Evolutionary conservation across 1,140 invertebrate species (phyloP), one percentile per base, ranked within the genome.

Genomic region (Bombus confusus): DNA sequence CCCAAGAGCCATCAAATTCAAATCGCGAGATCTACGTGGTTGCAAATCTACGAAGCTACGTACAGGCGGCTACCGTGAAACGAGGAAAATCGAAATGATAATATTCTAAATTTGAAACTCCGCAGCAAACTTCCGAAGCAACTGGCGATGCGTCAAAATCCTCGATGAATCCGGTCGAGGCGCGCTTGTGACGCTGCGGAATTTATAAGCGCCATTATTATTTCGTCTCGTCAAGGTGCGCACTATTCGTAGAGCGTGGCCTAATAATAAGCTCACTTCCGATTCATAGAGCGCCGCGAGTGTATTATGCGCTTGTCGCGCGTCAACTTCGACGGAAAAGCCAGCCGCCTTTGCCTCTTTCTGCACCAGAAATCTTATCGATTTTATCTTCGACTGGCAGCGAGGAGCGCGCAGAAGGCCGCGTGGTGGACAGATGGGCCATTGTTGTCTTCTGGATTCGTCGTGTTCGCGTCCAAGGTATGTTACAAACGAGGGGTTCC

Each of bases 241-340:
- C 4, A 64, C 83, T 86, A 79, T 87, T 85, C 82, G 86, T 76
- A 85, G 83, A 87, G 57, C 39, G 37, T 64, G 59, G 83, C 79
- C 85, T 86, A 86, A 86, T 83, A 86, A 86, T 86, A 86, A 73
- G 62, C 80, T 39, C 62, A 86, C 85, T 86, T 86, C 85, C 85
- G 85, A 86, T 59, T 69, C 77, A 77, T 37, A 80, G 57, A 68
- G 25, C 59, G 75, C 28, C 59, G 28, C 71, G 64, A 31, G 52
- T 22, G 57, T 80, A 73, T 80, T 57, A 39, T 73, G 68, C 43
- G n/a, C n/a, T 64, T 34, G 77, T 47, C 47, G 75, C 66, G n/a
- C 28, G 75, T n/a, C 12, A 57, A 10, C 41, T 34, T 12, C 37
- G 12, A 72, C 39, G 31, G 28, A 39, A n/a, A n/a, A n/a, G n/a